phyloP scores from a whole-genome alignment of 2,888 invertebrate genomes.

The Microctonus aethiopoides region DNA sequence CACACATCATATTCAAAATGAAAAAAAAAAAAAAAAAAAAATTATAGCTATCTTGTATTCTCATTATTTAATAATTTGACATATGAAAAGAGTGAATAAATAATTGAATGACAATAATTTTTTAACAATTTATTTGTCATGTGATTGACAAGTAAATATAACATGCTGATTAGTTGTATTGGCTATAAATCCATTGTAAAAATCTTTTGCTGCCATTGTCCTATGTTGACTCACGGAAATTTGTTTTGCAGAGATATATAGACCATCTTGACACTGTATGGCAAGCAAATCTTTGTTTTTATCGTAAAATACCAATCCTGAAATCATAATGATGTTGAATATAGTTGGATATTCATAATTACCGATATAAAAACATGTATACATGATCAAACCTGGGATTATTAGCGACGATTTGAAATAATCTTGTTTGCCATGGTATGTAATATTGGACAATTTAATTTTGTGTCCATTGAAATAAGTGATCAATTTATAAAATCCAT shows the following conservation, averaged over 20 bases:
- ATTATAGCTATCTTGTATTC: not conserved
- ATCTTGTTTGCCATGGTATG: not conserved
- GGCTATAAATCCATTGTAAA: constrained; percentile 87
- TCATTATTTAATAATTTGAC: not conserved
- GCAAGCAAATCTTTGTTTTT: constrained; percentile 71
- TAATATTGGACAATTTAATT: constrained; percentile 74
- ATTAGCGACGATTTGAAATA: constrained; percentile 26
- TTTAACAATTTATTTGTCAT: not conserved
- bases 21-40: too few relatives aligned
- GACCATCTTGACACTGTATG: constrained; percentile 76
- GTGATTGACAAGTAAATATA: constrained; percentile 37
- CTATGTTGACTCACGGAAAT: constrained; percentile 77
- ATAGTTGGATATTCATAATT: not conserved
- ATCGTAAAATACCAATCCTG: constrained; percentile 74
- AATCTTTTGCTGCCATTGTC: constrained; percentile 82
- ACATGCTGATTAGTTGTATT: constrained; percentile 67
- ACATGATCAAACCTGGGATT: constrained; percentile 52
- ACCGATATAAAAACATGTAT: not conserved
- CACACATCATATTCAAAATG: not conserved
- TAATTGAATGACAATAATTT: constrained; percentile 10
- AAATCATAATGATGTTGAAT: constrained; percentile 43
- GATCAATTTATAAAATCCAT: constrained; percentile 73
- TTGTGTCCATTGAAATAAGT: constrained; percentile 73
- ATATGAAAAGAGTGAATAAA: constrained; percentile 40
- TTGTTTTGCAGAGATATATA: constrained; percentile 74